Base-by-base conservation (phyloP, 1,140 invertebrate species). In the Pseudomyrmex cubaensis region DNA sequence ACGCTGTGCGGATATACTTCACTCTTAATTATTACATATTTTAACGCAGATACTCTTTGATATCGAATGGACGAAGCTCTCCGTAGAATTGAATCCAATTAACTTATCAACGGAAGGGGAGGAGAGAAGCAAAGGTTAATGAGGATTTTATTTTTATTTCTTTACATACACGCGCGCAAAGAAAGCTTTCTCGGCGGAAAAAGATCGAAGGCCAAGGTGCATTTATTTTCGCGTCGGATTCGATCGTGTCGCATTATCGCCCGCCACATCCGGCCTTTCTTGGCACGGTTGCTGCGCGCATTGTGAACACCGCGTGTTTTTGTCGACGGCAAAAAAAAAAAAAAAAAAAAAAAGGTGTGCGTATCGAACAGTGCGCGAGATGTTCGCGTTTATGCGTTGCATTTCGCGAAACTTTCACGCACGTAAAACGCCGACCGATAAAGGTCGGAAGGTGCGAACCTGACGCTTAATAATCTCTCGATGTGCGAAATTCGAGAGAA, bases 401-500 rank as follows among this genome's bases (percentile, higher is more conserved):
- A 69, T 35, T 63, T 77, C 35, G 35, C 25, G 46, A 74, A 35
- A 73, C n/a, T 13, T 10, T 13, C 50, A 10, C 17, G 20, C 75
- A 46, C 54, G 44, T 59, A 61, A 78, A 78, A 56, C 35, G 4
- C 22, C 35, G 62, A 0, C 10, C 75, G 35, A 78, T 69, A 78
- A 78, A 59, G 20, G 54, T 17, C 10, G 20, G 13, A 20, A 35
- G 15, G 10, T 59, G 54, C 64, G 64, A 78, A 57, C 56, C 10
- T 56, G 66, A 70, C 64, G 12, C 35, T 70, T 70, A 78, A 78
- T 67, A 44, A 35, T 69, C 44, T 69, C 44, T 57, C 54, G 64
- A 70, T 48, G 35, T 20, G 48, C 12, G 44, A 70, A 78, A 78
- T 69, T 78, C 76, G 17, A 78, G 75, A 48, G 48, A 46, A 64